Evolutionary conservation across 2,797 vertebrate species (phyloP).

Genomic region (Myoxocephalus aenaeus): DNA sequence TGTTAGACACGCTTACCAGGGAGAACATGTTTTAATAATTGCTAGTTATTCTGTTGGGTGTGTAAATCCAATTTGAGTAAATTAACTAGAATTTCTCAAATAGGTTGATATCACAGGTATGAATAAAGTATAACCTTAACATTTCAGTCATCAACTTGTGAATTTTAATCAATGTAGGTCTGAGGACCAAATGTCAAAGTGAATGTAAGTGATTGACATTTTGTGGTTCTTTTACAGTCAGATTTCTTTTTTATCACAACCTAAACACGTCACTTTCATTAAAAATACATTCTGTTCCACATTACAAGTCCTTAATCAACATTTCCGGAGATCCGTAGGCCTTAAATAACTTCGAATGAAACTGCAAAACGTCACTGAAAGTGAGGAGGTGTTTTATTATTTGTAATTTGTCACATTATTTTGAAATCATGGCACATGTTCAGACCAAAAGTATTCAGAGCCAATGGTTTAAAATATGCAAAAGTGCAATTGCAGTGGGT

Average conservation of each 20-base stretch:
- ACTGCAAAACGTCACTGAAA: neutral
- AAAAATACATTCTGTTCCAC: neutral
- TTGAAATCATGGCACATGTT: constrained; percentile 12
- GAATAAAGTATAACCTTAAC: neutral
- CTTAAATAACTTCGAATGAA: constrained; percentile 9
- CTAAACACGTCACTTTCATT: neutral
- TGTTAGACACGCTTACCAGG: neutral
- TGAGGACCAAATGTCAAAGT: neutral
- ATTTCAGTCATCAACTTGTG: neutral
- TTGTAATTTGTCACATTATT: constrained; percentile 36
- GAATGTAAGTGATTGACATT: neutral
- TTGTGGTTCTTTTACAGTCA: neutral
- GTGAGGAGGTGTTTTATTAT: constrained; percentile 16
- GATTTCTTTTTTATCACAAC: neutral
- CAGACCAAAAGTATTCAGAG: constrained; percentile 35
- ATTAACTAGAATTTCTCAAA: neutral
- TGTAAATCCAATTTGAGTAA: neutral
- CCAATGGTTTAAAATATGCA: constrained; percentile 15
- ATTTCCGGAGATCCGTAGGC: constrained; percentile 13
- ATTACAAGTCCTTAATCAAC: neutral
- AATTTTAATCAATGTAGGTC: neutral
- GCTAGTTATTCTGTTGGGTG: neutral
- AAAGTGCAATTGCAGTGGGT: constrained; percentile 48
- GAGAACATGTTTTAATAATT: neutral
- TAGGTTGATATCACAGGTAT: neutral